phyloP scores from a whole-genome alignment of 2,797 vertebrate species.

The Perdix hodgsoniae region DNA sequence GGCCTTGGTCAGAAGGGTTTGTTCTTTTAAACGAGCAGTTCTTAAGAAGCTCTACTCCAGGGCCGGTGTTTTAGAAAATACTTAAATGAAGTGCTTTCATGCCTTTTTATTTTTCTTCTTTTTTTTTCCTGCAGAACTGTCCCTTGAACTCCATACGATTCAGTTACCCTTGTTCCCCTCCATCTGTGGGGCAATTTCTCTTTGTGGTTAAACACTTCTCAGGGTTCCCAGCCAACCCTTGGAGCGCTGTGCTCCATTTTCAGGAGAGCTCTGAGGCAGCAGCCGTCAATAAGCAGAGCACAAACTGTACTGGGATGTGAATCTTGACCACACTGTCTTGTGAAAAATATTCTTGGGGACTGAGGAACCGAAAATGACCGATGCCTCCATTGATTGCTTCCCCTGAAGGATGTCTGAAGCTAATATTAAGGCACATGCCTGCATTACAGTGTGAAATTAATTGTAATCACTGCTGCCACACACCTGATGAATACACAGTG shows the following conservation, averaged over 20 bases:
- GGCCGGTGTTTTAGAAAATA: too few species aligned
- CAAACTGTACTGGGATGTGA: neutral
- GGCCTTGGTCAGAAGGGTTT: neutral
- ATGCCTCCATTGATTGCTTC: neutral
- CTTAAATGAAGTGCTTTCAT: too few species aligned
- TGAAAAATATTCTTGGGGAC: neutral
- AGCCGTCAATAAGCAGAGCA: slow-evolving; percentile 16
- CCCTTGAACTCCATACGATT: too few species aligned
- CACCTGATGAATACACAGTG: slow-evolving; percentile 69
- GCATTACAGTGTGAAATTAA: slow-evolving; percentile 22
- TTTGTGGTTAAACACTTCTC: too few species aligned
- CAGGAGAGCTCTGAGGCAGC: neutral
- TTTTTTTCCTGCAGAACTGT: too few species aligned
- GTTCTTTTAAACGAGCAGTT: neutral
- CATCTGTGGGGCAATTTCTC: too few species aligned
- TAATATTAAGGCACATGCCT: neutral
- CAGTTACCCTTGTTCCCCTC: too few species aligned
- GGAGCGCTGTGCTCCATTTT: too few species aligned
- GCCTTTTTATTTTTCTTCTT: too few species aligned
- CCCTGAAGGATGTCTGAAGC: neutral
- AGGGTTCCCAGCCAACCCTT: too few species aligned
- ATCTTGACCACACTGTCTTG: neutral
- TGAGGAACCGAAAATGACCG: neutral
- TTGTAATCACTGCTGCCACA: slow-evolving; percentile 51
- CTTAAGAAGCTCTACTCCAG: neutral